Conservation (phyloP, 2,113 vertebrate genomes). For the Anarhynchus alexandrinus region DNA sequence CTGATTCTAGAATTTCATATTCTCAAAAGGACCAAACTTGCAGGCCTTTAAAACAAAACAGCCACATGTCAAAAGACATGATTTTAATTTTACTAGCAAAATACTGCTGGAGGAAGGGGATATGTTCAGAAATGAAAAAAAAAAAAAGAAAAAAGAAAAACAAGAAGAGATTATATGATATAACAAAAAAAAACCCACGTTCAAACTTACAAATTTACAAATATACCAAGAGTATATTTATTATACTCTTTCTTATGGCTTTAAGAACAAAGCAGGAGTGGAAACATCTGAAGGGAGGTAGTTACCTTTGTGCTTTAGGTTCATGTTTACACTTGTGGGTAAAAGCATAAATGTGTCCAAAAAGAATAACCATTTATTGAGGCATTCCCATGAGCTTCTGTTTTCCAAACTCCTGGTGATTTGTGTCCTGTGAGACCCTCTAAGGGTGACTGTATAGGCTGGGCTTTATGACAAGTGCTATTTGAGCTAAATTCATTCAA, state of each 20-base stretch:
- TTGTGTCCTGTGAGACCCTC: neutral
- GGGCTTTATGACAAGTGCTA: neutral
- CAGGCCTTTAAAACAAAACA: neutral
- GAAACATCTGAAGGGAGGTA: neutral
- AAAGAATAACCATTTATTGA: neutral
- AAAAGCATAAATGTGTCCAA: neutral
- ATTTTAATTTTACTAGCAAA: neutral
- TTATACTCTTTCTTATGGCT: neutral
- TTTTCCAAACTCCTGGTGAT: neutral
- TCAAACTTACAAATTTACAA: neutral
- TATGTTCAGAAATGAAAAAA: neutral
- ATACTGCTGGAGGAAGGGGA: neutral
- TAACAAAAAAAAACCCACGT: neutral
- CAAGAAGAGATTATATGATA: too few relatives aligned
- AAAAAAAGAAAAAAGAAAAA: neutral
- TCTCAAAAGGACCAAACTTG: neutral
- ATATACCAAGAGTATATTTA: neutral
- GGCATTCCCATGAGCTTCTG: neutral
- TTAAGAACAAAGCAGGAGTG: neutral
- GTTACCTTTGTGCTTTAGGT: neutral
- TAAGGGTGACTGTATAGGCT: neutral
- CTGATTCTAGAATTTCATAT: neutral
- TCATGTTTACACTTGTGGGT: neutral
- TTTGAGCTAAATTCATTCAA: neutral
- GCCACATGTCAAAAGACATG: neutral